phyloP scores from a whole-genome alignment of 1,140 invertebrate genomes.

The Leptonema lineaticorne region DNA sequence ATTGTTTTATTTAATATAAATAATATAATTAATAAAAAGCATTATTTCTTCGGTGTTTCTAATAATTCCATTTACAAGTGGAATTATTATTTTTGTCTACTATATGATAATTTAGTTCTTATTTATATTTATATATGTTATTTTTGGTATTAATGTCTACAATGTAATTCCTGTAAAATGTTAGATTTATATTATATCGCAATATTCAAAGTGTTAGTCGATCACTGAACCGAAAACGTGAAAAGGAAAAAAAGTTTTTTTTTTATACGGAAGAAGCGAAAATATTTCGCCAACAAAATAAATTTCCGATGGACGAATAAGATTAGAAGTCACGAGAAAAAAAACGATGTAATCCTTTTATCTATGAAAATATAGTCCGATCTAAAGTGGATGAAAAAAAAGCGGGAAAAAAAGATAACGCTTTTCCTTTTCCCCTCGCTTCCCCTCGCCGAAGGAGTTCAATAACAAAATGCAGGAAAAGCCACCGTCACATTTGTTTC shows the following conservation, averaged over 20 bases:
- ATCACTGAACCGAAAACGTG: conserved; percentile 7
- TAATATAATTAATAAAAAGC: no score
- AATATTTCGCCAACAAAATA: conserved; percentile 13
- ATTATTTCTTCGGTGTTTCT: no score
- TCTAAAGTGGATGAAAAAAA: background rate
- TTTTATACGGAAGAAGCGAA: background rate
- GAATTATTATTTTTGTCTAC: background rate
- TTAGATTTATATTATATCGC: no score
- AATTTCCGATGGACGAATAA: conserved; percentile 6
- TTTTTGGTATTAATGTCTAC: background rate
- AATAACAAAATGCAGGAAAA: no score
- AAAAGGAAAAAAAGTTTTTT: background rate
- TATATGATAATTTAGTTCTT: background rate
- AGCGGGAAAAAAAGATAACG: background rate
- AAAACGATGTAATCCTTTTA: conserved; percentile 5
- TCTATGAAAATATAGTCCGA: background rate
- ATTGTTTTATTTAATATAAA: no score
- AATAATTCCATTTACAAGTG: no score
- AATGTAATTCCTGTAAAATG: background rate
- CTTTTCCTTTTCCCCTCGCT: no score
- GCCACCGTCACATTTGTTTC: no score
- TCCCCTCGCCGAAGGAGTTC: no score
- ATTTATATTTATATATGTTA: background rate
- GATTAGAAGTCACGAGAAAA: conserved; percentile 17
- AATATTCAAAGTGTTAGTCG: background rate